Conservation (phyloP, 2,113 vertebrate species). For the Perca flavescens region DNA sequence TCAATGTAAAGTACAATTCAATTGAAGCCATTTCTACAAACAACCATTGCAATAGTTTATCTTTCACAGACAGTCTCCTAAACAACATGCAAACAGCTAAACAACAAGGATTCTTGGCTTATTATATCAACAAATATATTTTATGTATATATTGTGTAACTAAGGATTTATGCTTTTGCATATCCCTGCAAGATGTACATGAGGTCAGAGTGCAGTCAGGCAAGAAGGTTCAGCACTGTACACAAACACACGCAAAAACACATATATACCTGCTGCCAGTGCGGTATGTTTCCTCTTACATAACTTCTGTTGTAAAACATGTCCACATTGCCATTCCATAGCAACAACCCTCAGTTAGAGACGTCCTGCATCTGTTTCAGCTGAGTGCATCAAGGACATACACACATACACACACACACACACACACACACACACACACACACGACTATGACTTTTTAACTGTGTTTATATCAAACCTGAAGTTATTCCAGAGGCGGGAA, state of each 20-base stretch:
- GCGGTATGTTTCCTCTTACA: background rate
- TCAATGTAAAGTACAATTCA: too few species aligned
- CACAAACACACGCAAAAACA: slow-evolving; percentile 19
- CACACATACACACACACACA: slow-evolving; percentile 13
- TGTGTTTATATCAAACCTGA: slow-evolving; percentile 47
- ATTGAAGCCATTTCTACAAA: background rate
- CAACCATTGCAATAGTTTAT: background rate
- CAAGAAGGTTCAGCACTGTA: background rate
- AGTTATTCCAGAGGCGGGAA: slow-evolving; percentile 59
- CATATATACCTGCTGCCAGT: slow-evolving; percentile 6
- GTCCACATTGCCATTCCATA: background rate
- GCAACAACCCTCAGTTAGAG: background rate
- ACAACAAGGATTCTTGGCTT: background rate
- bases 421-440: background rate
- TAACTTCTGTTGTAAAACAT: slow-evolving; percentile 13
- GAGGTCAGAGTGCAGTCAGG: background rate
- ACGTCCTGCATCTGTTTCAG: slow-evolving; percentile 9
- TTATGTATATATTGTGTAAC: background rate
- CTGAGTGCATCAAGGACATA: slow-evolving; percentile 32
- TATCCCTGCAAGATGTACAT: background rate
- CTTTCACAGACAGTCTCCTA: background rate
- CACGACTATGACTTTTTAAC: slow-evolving; percentile 32
- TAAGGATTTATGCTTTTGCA: background rate
- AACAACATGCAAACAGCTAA: background rate
- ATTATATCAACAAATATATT: background rate